Evolutionary conservation across 2,113 vertebrate genomes (phyloP).

Genomic region (Crotalus tigris): DNA sequence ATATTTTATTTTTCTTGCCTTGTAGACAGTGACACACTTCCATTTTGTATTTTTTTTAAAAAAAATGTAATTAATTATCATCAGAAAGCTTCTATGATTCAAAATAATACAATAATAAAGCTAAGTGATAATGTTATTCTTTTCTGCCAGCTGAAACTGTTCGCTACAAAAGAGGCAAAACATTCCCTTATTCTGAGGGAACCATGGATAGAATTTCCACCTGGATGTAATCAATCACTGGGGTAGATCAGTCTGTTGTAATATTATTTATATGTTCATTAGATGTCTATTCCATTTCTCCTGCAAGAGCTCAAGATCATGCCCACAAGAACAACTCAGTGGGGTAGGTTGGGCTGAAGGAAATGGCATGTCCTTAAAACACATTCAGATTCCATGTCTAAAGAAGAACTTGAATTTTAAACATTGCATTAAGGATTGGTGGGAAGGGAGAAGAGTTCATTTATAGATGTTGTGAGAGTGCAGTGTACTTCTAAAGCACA

Average conservation of each 20-base stretch:
- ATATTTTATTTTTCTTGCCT: background rate
- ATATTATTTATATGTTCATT: background rate
- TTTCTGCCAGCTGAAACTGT: background rate
- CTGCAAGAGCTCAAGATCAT: background rate
- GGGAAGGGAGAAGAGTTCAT: background rate
- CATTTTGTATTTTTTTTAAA: background rate
- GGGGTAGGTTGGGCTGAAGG: background rate
- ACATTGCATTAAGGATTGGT: background rate
- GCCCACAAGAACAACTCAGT: background rate
- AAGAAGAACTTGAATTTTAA: background rate
- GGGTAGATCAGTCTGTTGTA: background rate
- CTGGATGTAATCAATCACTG: background rate
- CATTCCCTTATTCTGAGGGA: background rate
- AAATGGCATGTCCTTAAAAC: background rate
- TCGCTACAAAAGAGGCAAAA: background rate
- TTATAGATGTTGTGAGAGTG: background rate
- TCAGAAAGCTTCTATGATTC: background rate
- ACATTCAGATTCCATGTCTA: background rate
- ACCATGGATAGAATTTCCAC: background rate
- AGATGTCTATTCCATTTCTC: background rate
- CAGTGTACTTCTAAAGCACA: too few species aligned
- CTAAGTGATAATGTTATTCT: background rate
- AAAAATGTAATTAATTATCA: background rate
- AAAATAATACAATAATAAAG: background rate
- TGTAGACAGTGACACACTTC: background rate